Evolutionary conservation across 1,140 invertebrate genomes (phyloP), one percentile per base, ranked within the genome.

Genomic region (Pseudomyrmex gracilis): DNA sequence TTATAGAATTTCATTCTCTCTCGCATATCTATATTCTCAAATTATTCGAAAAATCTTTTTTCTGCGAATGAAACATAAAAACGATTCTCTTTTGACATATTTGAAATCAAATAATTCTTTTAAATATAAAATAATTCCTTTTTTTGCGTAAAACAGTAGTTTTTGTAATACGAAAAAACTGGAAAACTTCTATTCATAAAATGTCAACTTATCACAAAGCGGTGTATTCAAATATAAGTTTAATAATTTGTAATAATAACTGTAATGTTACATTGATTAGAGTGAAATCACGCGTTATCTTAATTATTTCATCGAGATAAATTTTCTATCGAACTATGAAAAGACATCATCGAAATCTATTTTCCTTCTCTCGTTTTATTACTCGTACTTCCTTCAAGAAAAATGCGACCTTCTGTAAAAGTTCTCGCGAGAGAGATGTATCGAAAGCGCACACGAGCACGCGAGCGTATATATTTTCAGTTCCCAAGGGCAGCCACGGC

Each of bases 121-220:
- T 17, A 10, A 47, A n/a, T 12, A 45, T 61, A 13, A 63, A 47
- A 73, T 60, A 61, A 73, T 73, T 73, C 12, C 12, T n/a, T 20
- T 13, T 15, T 15, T 17, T 0, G 20, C 34, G 2, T 9, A 58
- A 34, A 58, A 8, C n/a, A 5, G 57, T 20, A 57, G 34, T n/a
- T 73, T 34, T 34, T 34, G 12, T 20, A 58, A 51, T 22, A 20
- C 13, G 22, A 8, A 7, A 58, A 73, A 73, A 1, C n/a, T 24
- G 20, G 15, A 47, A 73, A 20, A 3, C 5, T 34, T 34, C 34
- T 34, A 34, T 34, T 34, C n/a, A n/a, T n/a, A 34, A 34, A 34
- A 34, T 34, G 34, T 34, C 0, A 34, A 0, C 34, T 34, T 34
- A 7, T 34, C 1, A 34, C 34, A 34, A 34, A 34, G 34, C 34